Evolutionary conservation across 2,113 vertebrate species (phyloP), one percentile per base, ranked within the genome.

Genomic region (Chaenocephalus aceratus): DNA sequence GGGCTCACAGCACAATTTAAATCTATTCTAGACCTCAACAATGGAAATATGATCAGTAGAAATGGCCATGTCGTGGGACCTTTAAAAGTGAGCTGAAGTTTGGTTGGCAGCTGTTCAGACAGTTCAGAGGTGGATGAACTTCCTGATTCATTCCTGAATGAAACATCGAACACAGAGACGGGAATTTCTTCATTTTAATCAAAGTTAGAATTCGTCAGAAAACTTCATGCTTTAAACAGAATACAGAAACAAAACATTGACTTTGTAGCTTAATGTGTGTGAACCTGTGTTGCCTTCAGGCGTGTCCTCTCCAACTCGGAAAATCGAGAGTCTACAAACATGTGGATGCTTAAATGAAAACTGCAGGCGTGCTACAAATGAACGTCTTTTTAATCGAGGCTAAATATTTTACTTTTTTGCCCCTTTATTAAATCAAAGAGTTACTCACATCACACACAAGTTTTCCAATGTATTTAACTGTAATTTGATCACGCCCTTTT

Each of bases 171-270:
- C 30, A 77, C 69, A 73, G 16, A 4, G 21, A 46, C 10, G 10
- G 30, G 6, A 46, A 54, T 51, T 52, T 4, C 16, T 52, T 4
- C 16, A 30, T 77, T 84, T 84, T 56, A 80, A 46, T 87, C 48
- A 84, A 80, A 77, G 59, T 48, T 63, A 48, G 48, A 80, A 46
- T 34, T 57, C 53, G 65, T 41, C 60, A 66, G 21, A 69, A 70
- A 75, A n/a, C 2, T 16, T 66, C 64, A 10, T 57, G 60, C 63
- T 36, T 77, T 30, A 49, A 77, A 69, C 52, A 56, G 36, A 41
- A 41, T 7, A 41, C 36, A 41, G 36, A 51, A 44, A 30, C 14
- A 21, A 48, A 49, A 21, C 10, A 41, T 67, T 53, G 1, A 44
- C 18, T 21, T 21, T 49, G 18, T 34, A 53, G 12, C 30, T 26